Conservation (phyloP, 1,140 invertebrate species). For the Sminthurides bifidus region DNA sequence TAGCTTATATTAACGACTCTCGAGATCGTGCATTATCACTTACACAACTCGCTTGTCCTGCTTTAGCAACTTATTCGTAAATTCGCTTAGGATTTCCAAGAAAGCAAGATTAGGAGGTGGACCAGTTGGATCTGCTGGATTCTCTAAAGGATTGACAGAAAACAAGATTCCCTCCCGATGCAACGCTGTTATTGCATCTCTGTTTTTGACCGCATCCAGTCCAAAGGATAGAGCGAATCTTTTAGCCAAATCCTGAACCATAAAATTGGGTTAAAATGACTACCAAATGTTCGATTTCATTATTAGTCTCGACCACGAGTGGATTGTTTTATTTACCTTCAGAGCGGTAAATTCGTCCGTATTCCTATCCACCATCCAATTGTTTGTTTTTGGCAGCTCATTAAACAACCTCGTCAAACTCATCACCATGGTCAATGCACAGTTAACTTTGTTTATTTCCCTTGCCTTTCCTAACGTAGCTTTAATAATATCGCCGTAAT, state of each 20-base stretch:
- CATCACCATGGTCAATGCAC: constrained; percentile 84
- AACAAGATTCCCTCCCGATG: constrained; percentile 90
- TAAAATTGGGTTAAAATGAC: not conserved
- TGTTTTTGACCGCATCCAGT: constrained; percentile 90
- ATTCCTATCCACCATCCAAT: constrained; percentile 50
- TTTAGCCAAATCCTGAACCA: constrained; percentile 73
- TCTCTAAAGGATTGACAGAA: constrained; percentile 57
- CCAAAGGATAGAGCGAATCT: constrained; percentile 95
- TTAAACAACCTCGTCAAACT: constrained; percentile 76
- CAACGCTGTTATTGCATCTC: constrained; percentile 90
- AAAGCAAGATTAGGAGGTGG: constrained; percentile 80
- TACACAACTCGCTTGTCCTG: constrained; percentile 87
- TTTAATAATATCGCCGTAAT: constrained; percentile 99
- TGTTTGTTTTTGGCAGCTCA: constrained; percentile 47
- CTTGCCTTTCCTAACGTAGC: constrained; percentile 87
- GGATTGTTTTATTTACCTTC: constrained; percentile 48
- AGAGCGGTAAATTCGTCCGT: constrained; percentile 71
- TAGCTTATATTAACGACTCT: no score
- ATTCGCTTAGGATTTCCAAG: constrained; percentile 88
- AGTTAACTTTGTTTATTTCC: constrained; percentile 95
- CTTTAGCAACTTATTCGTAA: constrained; percentile 88
- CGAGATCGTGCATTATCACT: no score
- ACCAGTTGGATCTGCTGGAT: constrained; percentile 55
- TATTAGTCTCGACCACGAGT: not conserved
- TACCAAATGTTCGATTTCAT: not conserved